phyloP scores from a whole-genome alignment of 2,113 vertebrate species.

The human (Homo sapiens) region DNA sequence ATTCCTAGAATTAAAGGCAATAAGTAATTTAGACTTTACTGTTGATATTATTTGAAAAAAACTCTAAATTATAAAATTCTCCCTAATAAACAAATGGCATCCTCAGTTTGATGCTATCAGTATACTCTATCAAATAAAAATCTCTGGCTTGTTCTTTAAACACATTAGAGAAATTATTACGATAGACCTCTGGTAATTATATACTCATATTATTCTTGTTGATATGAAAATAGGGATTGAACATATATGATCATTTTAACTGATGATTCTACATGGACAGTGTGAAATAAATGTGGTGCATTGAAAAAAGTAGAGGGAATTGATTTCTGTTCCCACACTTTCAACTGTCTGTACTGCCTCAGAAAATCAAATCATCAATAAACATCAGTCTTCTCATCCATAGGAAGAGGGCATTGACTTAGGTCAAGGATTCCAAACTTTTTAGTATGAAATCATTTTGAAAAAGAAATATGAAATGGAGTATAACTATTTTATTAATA shows the following conservation, averaged over 20 bases:
- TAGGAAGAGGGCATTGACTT: background rate
- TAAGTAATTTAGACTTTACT: slow-evolving; percentile 55
- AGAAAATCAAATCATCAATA: background rate
- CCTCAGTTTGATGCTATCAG: background rate
- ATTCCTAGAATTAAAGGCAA: slow-evolving; percentile 46
- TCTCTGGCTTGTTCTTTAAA: background rate
- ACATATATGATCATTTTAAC: background rate
- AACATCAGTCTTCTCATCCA: background rate
- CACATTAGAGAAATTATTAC: background rate
- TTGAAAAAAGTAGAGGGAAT: background rate
- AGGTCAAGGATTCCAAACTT: background rate
- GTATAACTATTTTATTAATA: slow-evolving; percentile 8
- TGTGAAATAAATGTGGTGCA: background rate
- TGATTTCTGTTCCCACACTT: background rate
- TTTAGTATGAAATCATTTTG: background rate
- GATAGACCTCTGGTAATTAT: background rate
- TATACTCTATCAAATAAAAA: background rate
- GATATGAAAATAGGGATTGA: background rate
- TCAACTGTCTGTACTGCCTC: background rate
- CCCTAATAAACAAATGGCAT: background rate
- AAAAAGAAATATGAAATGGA: background rate
- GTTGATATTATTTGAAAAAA: slow-evolving; percentile 38
- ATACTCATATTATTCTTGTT: background rate
- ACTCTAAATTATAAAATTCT: slow-evolving; percentile 29
- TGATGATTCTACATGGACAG: background rate